Evolutionary conservation across 1,140 invertebrate species (phyloP).

Genomic region (Archivesica marissinica): DNA sequence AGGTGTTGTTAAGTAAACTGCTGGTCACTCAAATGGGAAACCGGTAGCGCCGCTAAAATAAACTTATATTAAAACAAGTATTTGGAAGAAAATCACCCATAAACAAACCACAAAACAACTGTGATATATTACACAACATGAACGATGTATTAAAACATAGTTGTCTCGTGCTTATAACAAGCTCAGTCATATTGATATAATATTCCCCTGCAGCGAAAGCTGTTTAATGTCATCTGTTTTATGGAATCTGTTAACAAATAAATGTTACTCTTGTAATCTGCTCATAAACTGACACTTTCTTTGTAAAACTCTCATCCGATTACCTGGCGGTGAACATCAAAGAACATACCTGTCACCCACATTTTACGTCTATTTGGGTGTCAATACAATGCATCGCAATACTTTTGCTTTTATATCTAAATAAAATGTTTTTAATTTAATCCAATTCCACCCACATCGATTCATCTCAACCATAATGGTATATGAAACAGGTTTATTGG

Average conservation of each 20-base stretch:
- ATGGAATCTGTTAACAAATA: constrained; percentile 30
- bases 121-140: background rate
- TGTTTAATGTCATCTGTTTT: constrained; percentile 28
- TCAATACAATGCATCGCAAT: constrained; percentile 19
- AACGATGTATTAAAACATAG: background rate
- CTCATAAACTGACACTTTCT: constrained; percentile 23
- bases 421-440: constrained; percentile 35
- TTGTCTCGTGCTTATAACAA: background rate
- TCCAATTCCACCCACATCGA: constrained; percentile 17
- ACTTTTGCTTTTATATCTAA: constrained; percentile 3
- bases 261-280: constrained; percentile 14
- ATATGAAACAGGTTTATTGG: constrained; percentile 23
- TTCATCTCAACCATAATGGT: constrained; percentile 1
- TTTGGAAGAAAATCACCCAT: background rate
- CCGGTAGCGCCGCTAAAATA: too few relatives aligned
- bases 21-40: too few relatives aligned
- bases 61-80: too few relatives aligned
- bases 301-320: constrained; percentile 25
- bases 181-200: background rate
- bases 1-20: too few relatives aligned
- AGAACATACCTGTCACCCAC: constrained; percentile 13
- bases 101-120: background rate
- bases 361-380: constrained; percentile 8
- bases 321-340: background rate
- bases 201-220: background rate